A percentile compares a stretch with the other conserved stretches of the same genome.
Conservation (phyloP, 1,140 invertebrate genomes). For the Magallana angulata region DNA sequence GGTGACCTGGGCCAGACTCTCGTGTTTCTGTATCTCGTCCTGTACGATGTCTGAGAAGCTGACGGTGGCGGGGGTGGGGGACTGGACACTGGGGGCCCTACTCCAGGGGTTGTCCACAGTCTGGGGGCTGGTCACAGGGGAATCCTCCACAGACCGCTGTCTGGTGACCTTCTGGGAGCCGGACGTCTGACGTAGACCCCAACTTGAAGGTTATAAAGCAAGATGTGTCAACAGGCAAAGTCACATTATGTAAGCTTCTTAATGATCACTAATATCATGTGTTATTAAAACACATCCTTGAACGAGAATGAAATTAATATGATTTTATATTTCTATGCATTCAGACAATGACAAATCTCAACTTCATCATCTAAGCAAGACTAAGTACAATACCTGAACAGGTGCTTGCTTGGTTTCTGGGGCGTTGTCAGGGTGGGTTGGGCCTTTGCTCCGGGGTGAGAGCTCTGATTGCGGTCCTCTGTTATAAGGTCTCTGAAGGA, state of each 20-base stretch:
- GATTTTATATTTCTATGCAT: too few species aligned
- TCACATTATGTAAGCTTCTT: too few species aligned
- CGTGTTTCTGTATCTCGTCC: conserved; percentile 71
- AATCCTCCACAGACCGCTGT: background rate
- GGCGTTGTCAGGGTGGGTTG: background rate
- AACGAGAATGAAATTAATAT: too few species aligned
- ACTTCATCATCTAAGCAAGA: too few species aligned
- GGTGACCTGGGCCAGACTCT: conserved; percentile 61
- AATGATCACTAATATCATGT: too few species aligned
- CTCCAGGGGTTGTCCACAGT: conserved; percentile 62
- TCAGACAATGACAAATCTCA: too few species aligned
- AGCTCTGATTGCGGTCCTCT: conserved; percentile 59
- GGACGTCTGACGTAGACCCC: background rate
- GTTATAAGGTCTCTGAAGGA: conserved; percentile 73
- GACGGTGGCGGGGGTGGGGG: conserved; percentile 45
- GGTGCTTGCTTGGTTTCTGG: conserved; percentile 13
- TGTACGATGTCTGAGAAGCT: conserved; percentile 73
- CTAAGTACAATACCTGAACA: conserved; percentile 35
- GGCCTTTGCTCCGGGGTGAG: background rate
- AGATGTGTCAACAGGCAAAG: too few species aligned
- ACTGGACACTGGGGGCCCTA: conserved; percentile 29
- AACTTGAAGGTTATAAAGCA: background rate
- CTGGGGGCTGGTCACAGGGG: conserved; percentile 13
- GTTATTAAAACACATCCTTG: too few species aligned
- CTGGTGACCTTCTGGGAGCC: background rate